Conservation (phyloP, 2,888 invertebrate genomes). For the Ophioninae sp. region DNA sequence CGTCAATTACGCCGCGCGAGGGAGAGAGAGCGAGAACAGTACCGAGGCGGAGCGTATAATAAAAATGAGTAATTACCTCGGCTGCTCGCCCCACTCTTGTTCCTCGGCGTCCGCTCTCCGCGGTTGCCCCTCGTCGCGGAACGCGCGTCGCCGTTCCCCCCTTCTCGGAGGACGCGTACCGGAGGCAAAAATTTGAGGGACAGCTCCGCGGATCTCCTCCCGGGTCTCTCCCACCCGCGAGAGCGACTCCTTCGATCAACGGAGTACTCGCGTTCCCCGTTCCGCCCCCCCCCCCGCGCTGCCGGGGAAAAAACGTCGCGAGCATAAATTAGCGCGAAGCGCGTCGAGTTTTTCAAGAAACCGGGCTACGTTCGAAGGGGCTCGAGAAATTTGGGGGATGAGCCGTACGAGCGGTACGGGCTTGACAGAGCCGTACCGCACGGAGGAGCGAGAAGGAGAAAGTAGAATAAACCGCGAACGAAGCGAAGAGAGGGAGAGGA, state of each 20-base stretch:
- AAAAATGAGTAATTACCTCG: slow-evolving; percentile 80
- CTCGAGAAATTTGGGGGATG: slow-evolving; percentile 60
- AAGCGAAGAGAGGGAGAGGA: slow-evolving; percentile 50
- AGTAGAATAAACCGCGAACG: slow-evolving; percentile 49
- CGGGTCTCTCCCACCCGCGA: slow-evolving; percentile 63
- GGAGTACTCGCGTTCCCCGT: slow-evolving; percentile 75
- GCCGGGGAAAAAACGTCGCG: slow-evolving; percentile 26
- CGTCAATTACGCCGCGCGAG: slow-evolving; percentile 35
- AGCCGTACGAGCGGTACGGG: slow-evolving; percentile 14
- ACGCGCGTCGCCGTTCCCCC: neutral
- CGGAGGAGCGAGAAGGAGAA: slow-evolving; percentile 52
- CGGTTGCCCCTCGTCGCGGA: slow-evolving; percentile 13
- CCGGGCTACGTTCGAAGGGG: slow-evolving; percentile 52
- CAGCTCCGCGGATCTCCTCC: slow-evolving; percentile 48
- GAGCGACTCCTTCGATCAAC: slow-evolving; percentile 80
- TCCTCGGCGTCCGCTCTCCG: slow-evolving; percentile 19
- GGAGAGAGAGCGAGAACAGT: slow-evolving; percentile 30
- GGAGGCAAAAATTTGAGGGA: slow-evolving; percentile 47
- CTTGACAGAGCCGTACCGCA: slow-evolving; percentile 51
- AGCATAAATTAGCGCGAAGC: slow-evolving; percentile 40
- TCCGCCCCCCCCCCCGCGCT: slow-evolving; percentile 28
- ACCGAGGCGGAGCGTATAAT: slow-evolving; percentile 78
- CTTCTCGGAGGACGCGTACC: slow-evolving; percentile 22
- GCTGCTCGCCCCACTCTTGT: slow-evolving; percentile 75
- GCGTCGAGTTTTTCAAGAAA: slow-evolving; percentile 70